Evolutionary conservation across 53 echinoderm and acorn worm genomes (phyloP).

Genomic region (Glandiceps talaboti): DNA sequence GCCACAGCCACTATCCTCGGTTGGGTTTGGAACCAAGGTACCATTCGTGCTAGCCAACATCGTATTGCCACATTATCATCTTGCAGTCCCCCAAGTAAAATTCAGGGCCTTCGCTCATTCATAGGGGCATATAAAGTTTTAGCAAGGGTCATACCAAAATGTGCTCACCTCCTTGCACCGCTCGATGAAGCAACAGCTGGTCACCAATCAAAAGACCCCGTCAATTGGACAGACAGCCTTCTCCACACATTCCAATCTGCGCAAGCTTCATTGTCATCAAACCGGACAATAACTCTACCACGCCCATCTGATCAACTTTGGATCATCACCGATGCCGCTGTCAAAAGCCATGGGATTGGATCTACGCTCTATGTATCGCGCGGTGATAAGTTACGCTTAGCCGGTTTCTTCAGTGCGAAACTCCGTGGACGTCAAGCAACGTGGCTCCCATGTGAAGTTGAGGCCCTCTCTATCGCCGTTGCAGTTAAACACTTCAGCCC

Average conservation of each 20-base stretch:
- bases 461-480: constrained; percentile 31
- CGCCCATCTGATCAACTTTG: constrained; percentile 29
- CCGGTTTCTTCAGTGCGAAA: too few species aligned
- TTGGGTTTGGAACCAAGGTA: too few species aligned
- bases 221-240: too few species aligned
- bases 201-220: constrained; percentile 14
- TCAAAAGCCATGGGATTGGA: constrained; percentile 26
- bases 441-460: constrained; percentile 35
- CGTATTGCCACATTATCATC: constrained; percentile 29
- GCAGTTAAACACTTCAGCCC: constrained; percentile 37
- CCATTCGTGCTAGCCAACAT: too few species aligned
- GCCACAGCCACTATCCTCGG: not conserved
- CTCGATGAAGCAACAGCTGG: constrained; percentile 35
- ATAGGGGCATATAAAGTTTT: too few species aligned
- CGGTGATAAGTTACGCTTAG: too few species aligned
- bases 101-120: constrained; percentile 28
- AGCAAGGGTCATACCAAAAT: constrained; percentile 16
- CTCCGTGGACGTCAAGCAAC: too few species aligned
- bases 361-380: constrained; percentile 36
- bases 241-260: too few species aligned
- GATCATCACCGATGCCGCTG: constrained; percentile 44
- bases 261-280: too few species aligned
- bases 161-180: constrained; percentile 25
- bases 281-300: too few species aligned
- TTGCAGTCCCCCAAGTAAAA: constrained; percentile 11